Percentiles rank a stretch among this genome's conserved stretches.
phyloP scores from a whole-genome alignment of 2,113 vertebrate genomes.

The Chaetorhynchus papuensis region DNA sequence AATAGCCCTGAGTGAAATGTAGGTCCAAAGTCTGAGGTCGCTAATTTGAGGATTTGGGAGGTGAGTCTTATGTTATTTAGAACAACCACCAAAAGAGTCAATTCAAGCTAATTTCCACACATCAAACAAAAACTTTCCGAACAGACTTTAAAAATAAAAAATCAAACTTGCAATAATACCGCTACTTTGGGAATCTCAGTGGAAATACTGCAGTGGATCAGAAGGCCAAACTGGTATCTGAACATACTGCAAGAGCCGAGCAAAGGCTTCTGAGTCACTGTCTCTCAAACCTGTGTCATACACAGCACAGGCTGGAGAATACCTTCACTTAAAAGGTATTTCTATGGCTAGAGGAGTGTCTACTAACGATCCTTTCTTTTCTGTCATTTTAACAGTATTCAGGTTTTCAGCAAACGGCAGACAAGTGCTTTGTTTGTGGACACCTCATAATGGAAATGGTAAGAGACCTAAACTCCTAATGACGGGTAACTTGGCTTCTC shows the following conservation, averaged over 20 bases:
- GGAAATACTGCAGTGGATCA: background rate
- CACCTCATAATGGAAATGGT: constrained; percentile 99
- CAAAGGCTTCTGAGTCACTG: rapidly evolving
- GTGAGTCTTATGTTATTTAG: background rate
- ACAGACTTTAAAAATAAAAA: background rate
- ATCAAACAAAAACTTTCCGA: background rate
- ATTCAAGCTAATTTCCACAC: background rate
- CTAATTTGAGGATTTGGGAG: background rate
- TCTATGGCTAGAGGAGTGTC: background rate
- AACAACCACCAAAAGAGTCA: background rate
- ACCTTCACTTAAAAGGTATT: background rate
- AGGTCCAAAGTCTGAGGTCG: background rate
- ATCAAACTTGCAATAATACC: background rate
- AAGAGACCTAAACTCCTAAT: constrained; percentile 49
- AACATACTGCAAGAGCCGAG: background rate
- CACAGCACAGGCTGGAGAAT: background rate
- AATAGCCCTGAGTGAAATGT: background rate
- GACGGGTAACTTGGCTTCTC: background rate
- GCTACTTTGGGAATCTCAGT: background rate
- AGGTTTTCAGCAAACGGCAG: constrained; percentile 97
- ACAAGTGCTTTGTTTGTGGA: constrained; percentile 98
- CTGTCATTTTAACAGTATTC: constrained; percentile 84
- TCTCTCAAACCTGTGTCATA: background rate
- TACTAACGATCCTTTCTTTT: constrained; percentile 18
- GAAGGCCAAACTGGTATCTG: background rate